Percentiles rank a stretch among this genome's conserved stretches.
phyloP scores from a whole-genome alignment of 2,113 vertebrate genomes.

The Onychostruthus taczanowskii region DNA sequence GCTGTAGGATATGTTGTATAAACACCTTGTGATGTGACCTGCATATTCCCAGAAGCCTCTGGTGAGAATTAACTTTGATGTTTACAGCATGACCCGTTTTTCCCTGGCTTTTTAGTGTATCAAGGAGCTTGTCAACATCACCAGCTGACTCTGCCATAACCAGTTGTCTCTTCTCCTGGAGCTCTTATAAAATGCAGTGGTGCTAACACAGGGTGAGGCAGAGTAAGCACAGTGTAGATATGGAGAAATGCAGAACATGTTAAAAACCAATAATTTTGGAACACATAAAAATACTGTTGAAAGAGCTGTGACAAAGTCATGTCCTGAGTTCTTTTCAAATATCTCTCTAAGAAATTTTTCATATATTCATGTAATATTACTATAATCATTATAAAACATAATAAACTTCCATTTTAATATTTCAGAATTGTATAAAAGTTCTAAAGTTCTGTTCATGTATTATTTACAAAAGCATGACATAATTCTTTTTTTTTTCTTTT shows the following conservation, averaged over 20 bases:
- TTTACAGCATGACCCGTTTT: background rate
- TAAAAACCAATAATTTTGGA: background rate
- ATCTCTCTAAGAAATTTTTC: background rate
- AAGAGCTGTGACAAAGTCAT: background rate
- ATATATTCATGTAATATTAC: background rate
- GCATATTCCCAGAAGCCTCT: background rate
- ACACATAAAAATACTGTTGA: background rate
- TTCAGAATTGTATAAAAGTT: background rate
- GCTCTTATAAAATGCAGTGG: background rate
- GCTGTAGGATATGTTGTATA: background rate
- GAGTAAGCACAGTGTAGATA: background rate
- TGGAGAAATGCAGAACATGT: background rate
- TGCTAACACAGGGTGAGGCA: background rate
- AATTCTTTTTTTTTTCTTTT: too few species aligned
- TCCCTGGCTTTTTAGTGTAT: background rate
- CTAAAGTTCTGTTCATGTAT: background rate
- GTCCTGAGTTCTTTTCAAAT: background rate
- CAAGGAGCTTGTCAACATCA: background rate
- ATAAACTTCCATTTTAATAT: background rate
- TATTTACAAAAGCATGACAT: background rate
- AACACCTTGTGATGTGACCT: background rate
- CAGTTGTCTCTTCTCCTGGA: background rate
- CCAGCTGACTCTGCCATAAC: constrained; percentile 8
- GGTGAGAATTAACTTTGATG: background rate
- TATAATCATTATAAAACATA: background rate